A percentile compares a stretch with the other conserved stretches of the same genome.
Evolutionary conservation across 1,140 invertebrate species (phyloP).

Genomic region (Drosophila eugracilis): DNA sequence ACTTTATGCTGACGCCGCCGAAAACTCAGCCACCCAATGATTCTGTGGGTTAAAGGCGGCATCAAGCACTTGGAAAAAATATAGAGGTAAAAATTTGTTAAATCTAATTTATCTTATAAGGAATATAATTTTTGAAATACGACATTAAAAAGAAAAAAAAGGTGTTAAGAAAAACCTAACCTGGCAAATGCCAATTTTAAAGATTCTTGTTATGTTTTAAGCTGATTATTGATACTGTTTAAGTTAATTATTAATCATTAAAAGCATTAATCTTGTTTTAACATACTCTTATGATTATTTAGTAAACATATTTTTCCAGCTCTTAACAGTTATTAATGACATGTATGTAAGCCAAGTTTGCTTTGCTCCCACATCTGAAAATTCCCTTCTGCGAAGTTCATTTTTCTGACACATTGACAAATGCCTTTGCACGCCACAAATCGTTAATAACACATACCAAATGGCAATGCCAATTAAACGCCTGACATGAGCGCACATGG

Average conservation of each 20-base stretch:
- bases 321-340: neutral
- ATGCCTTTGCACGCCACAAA: constrained; percentile 74
- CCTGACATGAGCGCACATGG: constrained; percentile 47
- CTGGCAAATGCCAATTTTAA: too few species aligned
- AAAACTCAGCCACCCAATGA: constrained; percentile 15
- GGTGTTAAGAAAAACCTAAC: too few species aligned
- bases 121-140: too few species aligned
- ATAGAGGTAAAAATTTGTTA: too few species aligned
- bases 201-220: too few species aligned
- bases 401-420: constrained; percentile 78
- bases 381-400: constrained; percentile 41
- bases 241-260: too few species aligned
- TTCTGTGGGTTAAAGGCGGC: constrained; percentile 25
- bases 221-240: too few species aligned
- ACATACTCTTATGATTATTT: too few species aligned
- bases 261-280: too few species aligned
- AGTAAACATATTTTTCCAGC: neutral
- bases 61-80: constrained; percentile 1
- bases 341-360: neutral
- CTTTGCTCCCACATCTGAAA: neutral
- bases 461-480: constrained; percentile 73
- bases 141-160: too few species aligned
- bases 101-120: too few species aligned
- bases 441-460: constrained; percentile 73
- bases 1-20: constrained; percentile 68